Evolutionary conservation across 2,888 invertebrate species (phyloP).

Genomic region (Alitta virens): DNA sequence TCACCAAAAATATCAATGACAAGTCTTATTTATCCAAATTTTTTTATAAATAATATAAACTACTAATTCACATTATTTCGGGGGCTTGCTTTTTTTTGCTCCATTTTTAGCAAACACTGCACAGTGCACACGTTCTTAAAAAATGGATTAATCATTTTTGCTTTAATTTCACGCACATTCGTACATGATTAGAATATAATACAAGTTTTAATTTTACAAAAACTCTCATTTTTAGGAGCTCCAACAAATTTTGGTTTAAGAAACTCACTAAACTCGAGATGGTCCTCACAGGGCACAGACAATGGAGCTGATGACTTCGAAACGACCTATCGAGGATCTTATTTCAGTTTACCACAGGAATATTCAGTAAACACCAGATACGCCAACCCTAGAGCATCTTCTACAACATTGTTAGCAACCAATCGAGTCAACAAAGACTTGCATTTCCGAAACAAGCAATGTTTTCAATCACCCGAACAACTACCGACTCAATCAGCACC

Average conservation of each 20-base stretch:
- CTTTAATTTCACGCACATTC: no score
- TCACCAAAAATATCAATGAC: no score
- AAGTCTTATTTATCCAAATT: no score
- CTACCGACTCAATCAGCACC: conserved; percentile 8
- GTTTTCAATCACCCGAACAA: conserved; percentile 38
- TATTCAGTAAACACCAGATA: conserved; percentile 30
- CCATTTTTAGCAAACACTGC: no score
- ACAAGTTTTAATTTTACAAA: no score
- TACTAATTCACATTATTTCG: no score
- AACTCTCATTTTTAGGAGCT: conserved; percentile 32
- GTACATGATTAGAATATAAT: no score
- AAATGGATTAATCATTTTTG: no score
- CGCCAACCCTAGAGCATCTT: conserved; percentile 39
- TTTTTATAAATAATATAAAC: no score
- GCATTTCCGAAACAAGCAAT: conserved; percentile 34
- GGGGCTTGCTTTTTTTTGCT: no score
- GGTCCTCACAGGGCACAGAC: conserved; percentile 35
- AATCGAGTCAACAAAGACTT: conserved; percentile 48
- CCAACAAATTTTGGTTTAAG: conserved; percentile 49
- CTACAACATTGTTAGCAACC: conserved; percentile 42
- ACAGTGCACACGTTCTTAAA: no score
- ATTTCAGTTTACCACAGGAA: conserved; percentile 1
- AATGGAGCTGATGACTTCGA: conserved; percentile 39
- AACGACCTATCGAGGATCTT: conserved; percentile 28
- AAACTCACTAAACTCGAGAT: conserved; percentile 32